A percentile compares a stretch with the other conserved stretches of the same genome.
Conservation (phyloP, 2,888 invertebrate species). For the Latrodectus elegans region DNA sequence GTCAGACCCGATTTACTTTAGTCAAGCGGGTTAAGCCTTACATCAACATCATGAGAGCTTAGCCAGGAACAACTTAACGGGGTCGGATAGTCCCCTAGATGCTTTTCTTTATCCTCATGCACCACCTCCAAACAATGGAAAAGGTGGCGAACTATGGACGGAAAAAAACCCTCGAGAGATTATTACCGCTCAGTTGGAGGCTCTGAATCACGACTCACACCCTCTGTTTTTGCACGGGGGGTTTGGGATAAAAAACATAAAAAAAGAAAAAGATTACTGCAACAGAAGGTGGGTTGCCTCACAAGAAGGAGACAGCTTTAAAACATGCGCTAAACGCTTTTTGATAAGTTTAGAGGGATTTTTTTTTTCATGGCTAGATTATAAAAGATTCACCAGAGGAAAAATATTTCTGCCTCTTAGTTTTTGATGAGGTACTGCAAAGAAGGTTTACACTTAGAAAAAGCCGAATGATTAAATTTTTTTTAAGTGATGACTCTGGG, state of each 20-base stretch:
- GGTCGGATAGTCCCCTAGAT: conserved; percentile 1
- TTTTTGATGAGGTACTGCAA: neutral
- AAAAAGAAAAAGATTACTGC: neutral
- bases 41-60: neutral
- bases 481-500: neutral
- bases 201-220: conserved; percentile 44
- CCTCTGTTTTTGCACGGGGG: conserved; percentile 59
- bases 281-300: neutral
- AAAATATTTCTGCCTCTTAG: neutral
- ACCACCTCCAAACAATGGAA: conserved; percentile 42
- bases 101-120: conserved; percentile 40
- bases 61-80: neutral
- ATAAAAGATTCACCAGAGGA: neutral
- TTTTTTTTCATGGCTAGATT: neutral
- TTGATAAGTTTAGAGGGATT: neutral
- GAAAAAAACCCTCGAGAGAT: conserved; percentile 49
- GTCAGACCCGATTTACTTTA: neutral
- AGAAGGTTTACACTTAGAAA: neutral
- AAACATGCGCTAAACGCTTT: neutral
- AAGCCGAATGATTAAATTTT: neutral
- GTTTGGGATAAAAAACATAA: neutral
- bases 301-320: neutral
- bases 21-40: conserved; percentile 1
- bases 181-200: conserved; percentile 44
- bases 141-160: conserved; percentile 53